Evolutionary conservation across 2,113 vertebrate species (phyloP), one percentile per base, ranked within the genome.

Genomic region (Pipa parva): DNA sequence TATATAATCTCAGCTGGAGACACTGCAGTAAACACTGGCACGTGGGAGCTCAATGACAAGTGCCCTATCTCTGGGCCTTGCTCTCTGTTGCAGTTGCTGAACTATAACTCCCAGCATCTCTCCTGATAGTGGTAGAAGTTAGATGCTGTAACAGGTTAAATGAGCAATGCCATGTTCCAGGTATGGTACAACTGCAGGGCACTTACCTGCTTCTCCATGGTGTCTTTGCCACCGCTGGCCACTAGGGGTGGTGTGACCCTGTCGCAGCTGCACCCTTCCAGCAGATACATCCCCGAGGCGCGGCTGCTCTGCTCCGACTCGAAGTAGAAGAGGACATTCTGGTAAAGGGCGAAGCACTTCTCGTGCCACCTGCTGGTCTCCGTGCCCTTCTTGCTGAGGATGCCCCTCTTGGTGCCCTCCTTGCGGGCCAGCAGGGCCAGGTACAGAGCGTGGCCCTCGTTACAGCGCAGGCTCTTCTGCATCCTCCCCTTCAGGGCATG

Each of bases 281-380:
- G 84, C 85, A 98, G 89, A 81, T 98, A 97, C 82, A 98, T 91
- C 85, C 94, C 96, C 3, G 94, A 89, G 13, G 95, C 93, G 28
- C 95, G 89, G 63, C 90, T 77, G 80, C 94, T 98, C 76, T 97
- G 94, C 82, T 98, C 96, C 62, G 88, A 89, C 74, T 98, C 96
- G 81, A 95, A 98, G 88, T 96, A 98, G 83, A 98, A 98, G 13
- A 98, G 88, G 56, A 98, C 81, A 85, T 98, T 98, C 71, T 98
- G 95, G 79, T 95, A 95, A 6, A 98, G 92, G 2, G 93, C 92
- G 80, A 98, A 97, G 89, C 92, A 98, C 87, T 95, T 97, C 59
- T 97, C 95, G 73, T 96, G 93, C 96, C 96, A 98, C 64, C 93
- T 91, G 85, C 90, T 98, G 78, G 93, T 94, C 79, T 98, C 96